A percentile compares a stretch with the other conserved stretches of the same genome.
These are phyloP conservation scores for Serrognathus titanus DNA, from an alignment of 2,888 invertebrate genomes.

Conservation along the genomic window DNA sequence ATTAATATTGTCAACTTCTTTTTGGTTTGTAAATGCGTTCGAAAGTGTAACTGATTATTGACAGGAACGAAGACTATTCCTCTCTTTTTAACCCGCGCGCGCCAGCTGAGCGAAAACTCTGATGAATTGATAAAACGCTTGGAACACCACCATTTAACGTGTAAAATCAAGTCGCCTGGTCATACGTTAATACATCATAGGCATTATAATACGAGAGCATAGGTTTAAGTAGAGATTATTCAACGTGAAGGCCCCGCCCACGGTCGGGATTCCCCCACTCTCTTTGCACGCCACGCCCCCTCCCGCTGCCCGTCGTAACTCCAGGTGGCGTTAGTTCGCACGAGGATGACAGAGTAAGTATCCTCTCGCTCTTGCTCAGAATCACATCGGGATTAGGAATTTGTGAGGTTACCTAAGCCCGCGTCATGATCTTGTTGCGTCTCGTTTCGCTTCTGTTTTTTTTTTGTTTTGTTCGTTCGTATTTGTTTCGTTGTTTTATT, in stretches of 20 bases:
- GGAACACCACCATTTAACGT: constrained; percentile 39
- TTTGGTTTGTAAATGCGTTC: too few species aligned
- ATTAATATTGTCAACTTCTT: too few species aligned
- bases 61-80: too few species aligned
- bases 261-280: constrained; percentile 24
- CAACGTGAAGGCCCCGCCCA: constrained; percentile 30
- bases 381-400: neutral
- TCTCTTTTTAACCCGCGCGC: neutral
- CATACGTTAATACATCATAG: constrained; percentile 22
- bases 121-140: constrained; percentile 11
- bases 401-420: constrained; percentile 9
- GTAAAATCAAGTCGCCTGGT: constrained; percentile 40
- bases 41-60: too few species aligned
- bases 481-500: too few species aligned
- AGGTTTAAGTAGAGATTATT: constrained; percentile 29
- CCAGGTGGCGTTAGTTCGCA: constrained; percentile 19
- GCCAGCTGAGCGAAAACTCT: neutral
- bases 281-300: constrained; percentile 27
- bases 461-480: too few species aligned
- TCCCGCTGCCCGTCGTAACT: constrained; percentile 18
- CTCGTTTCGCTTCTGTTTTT: too few species aligned
- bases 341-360: too few species aligned
- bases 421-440: too few species aligned
- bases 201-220: constrained; percentile 36
- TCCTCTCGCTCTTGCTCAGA: too few species aligned